Base-by-base conservation (phyloP, 2,888 invertebrate species). In the Hecatera dysodea region DNA sequence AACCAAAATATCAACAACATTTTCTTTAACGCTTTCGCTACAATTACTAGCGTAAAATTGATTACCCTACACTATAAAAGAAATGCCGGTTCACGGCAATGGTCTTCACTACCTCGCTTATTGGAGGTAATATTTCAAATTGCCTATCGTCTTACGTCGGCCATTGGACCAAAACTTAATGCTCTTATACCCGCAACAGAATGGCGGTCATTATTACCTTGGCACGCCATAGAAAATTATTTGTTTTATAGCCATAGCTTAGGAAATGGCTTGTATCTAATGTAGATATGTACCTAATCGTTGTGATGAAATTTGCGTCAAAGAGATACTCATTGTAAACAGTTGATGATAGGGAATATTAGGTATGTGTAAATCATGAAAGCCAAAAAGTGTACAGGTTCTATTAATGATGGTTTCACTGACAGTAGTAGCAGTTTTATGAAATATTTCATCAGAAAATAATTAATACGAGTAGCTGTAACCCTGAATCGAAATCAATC, bases 11-110 rank as follows among this genome's bases (percentile, higher is more conserved):
- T 86, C 83, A 86, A 85, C 83, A 83, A 86, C 85, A 83, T 86
- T 85, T 72, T 87, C 85, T 87, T 89, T 81, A 86, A 89, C 91
- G 91, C 92, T 92, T 92, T 91, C 91, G 85, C 89, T 81, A 84
- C 85, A 87, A 88, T 86, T 88, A 88, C 83, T 83, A 85, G 86
- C 89, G 81, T 90, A 85, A 90, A 92, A 92, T 92, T 90, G 90
- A 92, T 92, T 90, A 78, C 87, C 80, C 78, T 84, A 78, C 84
- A 86, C 85, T 87, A 85, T 88, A 86, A 89, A 90, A 89, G 85
- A 90, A 90, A 90, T 87, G 85, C 80, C 85, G 78, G 85, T 87
- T 86, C 86, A 87, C 86, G 80, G 86, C 86, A 85, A 86, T 85
- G 82, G 88, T 81, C 83, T 83, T 81, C 63, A 76, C 87, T 83